Percentiles rank a stretch among this genome's conserved stretches.
Evolutionary conservation across 1,140 invertebrate genomes (phyloP).

Genomic region (Ctenoplectra terminalis): DNA sequence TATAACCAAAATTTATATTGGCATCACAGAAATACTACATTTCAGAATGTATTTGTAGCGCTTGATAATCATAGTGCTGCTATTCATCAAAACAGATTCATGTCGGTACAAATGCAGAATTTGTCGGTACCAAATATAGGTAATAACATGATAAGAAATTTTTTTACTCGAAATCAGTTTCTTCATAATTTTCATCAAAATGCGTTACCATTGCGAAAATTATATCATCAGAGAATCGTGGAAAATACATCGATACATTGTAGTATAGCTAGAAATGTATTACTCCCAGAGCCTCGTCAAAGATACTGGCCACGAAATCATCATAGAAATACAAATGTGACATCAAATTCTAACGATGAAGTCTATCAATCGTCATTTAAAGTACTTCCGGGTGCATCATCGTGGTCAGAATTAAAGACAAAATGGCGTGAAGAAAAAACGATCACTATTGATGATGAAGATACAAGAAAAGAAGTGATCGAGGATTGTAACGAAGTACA

Average conservation of each 20-base stretch:
- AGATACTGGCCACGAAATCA: slow-evolving; percentile 8
- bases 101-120: slow-evolving; percentile 55
- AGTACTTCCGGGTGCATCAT: slow-evolving; percentile 67
- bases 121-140: slow-evolving; percentile 57
- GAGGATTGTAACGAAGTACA: slow-evolving; percentile 70
- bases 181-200: slow-evolving; percentile 64
- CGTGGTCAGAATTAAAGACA: slow-evolving; percentile 78
- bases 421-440: slow-evolving; percentile 79
- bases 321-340: slow-evolving; percentile 5
- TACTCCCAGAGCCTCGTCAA: slow-evolving; percentile 1
- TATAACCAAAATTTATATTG: slow-evolving; percentile 36
- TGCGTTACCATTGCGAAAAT: slow-evolving; percentile 41
- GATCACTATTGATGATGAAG: slow-evolving; percentile 80
- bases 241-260: slow-evolving; percentile 40
- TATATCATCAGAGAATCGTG: slow-evolving; percentile 61
- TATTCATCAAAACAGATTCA: slow-evolving; percentile 48
- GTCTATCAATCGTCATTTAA: slow-evolving; percentile 70
- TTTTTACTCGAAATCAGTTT: slow-evolving; percentile 60
- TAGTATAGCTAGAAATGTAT: slow-evolving; percentile 42
- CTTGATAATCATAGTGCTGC: slow-evolving; percentile 37
- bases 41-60: slow-evolving; percentile 49
- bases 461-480: slow-evolving; percentile 43
- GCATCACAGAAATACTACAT: slow-evolving; percentile 48
- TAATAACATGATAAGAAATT: slow-evolving; percentile 56
- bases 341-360: slow-evolving; percentile 25